Conservation (phyloP, 2,797 vertebrate species). For the Scolopax bukidnonensis region DNA sequence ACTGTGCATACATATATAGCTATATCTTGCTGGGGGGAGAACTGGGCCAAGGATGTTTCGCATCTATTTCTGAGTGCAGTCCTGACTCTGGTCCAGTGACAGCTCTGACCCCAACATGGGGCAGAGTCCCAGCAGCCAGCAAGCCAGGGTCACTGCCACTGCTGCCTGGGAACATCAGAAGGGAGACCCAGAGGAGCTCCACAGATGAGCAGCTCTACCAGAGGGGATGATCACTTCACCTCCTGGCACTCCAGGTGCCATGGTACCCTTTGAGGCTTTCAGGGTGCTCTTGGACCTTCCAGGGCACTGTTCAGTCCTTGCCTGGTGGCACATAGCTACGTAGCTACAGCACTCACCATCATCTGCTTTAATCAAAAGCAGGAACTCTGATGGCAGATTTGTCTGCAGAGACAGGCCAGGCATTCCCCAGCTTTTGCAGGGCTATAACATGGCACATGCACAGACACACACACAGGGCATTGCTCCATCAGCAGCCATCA, state of each 20-base stretch:
- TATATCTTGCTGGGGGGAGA: neutral
- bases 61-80: neutral
- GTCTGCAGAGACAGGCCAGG: neutral
- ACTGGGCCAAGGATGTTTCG: neutral
- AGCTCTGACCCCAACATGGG: fast-evolving
- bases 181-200: neutral
- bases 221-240: neutral
- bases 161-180: neutral
- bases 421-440: neutral
- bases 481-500: neutral
- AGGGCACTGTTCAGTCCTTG: neutral
- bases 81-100: neutral
- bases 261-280: neutral
- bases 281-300: neutral
- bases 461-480: fast-evolving
- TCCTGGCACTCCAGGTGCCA: neutral
- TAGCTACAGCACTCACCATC: neutral
- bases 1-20: fast-evolving
- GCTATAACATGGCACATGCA: fast-evolving
- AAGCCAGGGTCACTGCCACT: neutral
- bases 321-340: neutral
- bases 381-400: fast-evolving
- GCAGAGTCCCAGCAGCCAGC: neutral
- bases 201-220: fast-evolving
- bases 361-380: neutral